Conservation (phyloP, 2,113 vertebrate species). For the Cricetomys ansorgei region DNA sequence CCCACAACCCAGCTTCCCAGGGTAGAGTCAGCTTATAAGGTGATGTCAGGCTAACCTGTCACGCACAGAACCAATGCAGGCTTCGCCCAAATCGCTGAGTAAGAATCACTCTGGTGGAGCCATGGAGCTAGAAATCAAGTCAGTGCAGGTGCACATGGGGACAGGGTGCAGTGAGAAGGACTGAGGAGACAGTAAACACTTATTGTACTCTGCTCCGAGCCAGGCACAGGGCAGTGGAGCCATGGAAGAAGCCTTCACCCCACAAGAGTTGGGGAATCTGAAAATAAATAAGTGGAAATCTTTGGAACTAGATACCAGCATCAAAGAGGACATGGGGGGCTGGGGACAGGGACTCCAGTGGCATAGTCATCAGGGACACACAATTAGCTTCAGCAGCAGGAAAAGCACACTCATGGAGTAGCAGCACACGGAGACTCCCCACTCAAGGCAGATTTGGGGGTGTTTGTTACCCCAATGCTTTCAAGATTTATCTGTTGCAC, state of each 20-base stretch:
- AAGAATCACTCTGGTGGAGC: neutral
- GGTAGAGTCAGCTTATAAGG: neutral
- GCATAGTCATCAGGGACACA: neutral
- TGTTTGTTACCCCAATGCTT: neutral
- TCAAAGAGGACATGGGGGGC: neutral
- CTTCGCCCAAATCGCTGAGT: neutral
- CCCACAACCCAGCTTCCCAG: neutral
- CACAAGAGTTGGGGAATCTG: neutral
- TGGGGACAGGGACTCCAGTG: neutral
- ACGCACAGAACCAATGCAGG: neutral
- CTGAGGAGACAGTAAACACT: neutral
- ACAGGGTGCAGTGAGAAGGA: neutral
- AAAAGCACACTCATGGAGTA: rapidly evolving
- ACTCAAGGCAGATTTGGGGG: neutral
- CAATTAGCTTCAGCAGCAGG: neutral
- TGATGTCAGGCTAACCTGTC: too few relatives aligned
- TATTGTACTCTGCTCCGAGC: neutral
- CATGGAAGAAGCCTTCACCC: neutral
- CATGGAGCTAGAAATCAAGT: neutral
- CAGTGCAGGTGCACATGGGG: neutral
- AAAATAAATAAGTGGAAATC: neutral
- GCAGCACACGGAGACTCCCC: neutral
- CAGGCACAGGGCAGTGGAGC: neutral
- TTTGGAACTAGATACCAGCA: neutral
- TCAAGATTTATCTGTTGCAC: neutral